phyloP scores from a whole-genome alignment of 1,140 invertebrate genomes.

The Drosophila nigromelanica region DNA sequence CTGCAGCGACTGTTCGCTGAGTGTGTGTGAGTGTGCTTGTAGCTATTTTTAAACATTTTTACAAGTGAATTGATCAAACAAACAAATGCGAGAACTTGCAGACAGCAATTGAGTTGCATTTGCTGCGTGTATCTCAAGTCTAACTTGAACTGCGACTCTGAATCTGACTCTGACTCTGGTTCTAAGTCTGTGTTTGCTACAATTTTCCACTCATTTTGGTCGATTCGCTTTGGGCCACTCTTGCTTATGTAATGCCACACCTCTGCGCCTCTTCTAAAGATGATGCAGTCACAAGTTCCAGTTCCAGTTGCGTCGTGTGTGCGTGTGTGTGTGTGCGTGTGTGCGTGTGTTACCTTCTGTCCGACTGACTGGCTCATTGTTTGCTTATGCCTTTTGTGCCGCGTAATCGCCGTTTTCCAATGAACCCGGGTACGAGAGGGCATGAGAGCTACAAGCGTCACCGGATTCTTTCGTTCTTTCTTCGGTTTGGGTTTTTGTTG shows the following conservation, averaged over 20 bases:
- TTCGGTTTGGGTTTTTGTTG: constrained; percentile 22
- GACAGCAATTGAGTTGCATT: constrained; percentile 58
- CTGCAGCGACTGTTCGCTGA: neutral
- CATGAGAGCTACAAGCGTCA: constrained; percentile 72
- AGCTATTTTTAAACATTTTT: constrained; percentile 71
- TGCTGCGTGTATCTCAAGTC: constrained; percentile 6
- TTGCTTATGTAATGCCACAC: constrained; percentile 61
- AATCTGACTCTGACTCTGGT: neutral
- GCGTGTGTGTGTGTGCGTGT: constrained; percentile 1
- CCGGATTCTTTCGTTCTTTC: constrained; percentile 59
- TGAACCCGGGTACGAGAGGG: constrained; percentile 64
- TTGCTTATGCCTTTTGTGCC: constrained; percentile 77
- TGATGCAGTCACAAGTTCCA: constrained; percentile 53
- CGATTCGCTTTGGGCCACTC: constrained; percentile 47
- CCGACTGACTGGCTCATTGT: constrained; percentile 54
- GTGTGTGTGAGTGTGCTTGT: constrained; percentile 19
- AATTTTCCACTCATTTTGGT: constrained; percentile 68
- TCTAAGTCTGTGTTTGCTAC: constrained; percentile 37
- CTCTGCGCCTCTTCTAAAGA: constrained; percentile 34
- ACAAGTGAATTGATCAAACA: constrained; percentile 74
- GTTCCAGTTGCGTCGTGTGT: constrained; percentile 19
- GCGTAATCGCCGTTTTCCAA: constrained; percentile 80
- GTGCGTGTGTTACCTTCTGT: constrained; percentile 27
- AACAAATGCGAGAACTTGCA: constrained; percentile 64
- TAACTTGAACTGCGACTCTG: neutral